phyloP scores from a whole-genome alignment of 2,888 invertebrate genomes.

The Carabus problematicus region DNA sequence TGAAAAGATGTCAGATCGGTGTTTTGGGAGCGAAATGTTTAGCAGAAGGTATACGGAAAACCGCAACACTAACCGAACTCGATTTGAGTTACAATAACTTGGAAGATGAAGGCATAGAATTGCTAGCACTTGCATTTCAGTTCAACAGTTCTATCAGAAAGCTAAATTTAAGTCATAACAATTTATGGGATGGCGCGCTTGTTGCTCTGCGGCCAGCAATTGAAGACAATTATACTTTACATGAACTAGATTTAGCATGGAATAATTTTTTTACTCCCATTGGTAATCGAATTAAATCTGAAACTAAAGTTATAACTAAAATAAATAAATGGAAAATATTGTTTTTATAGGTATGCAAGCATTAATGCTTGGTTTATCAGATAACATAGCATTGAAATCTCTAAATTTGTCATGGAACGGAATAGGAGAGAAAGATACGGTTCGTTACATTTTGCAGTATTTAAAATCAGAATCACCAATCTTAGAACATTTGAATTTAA shows the following conservation, averaged over 20 bases:
- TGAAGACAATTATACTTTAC: slow-evolving; percentile 57
- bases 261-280: slow-evolving; percentile 60
- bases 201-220: slow-evolving; percentile 56
- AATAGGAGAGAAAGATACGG: slow-evolving; percentile 53
- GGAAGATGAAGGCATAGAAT: slow-evolving; percentile 57
- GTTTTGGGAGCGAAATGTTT: slow-evolving; percentile 55
- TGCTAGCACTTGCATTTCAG: slow-evolving; percentile 53
- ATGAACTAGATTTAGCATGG: slow-evolving; percentile 63
- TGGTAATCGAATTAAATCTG: slow-evolving; percentile 49
- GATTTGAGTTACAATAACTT: slow-evolving; percentile 60
- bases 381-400: slow-evolving; percentile 52
- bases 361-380: slow-evolving; percentile 55
- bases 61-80: slow-evolving; percentile 54
- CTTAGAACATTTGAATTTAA: slow-evolving; percentile 55
- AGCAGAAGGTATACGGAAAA: slow-evolving; percentile 53
- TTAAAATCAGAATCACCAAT: slow-evolving; percentile 47
- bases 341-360: slow-evolving; percentile 53
- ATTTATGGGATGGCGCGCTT: slow-evolving; percentile 59
- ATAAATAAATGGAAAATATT: neutral
- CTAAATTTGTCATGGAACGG: slow-evolving; percentile 63
- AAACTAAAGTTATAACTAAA: too few relatives aligned
- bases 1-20: slow-evolving; percentile 60
- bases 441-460: slow-evolving; percentile 50
- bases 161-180: slow-evolving; percentile 62
- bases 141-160: slow-evolving; percentile 54